Evolutionary conservation across 2,888 invertebrate genomes (phyloP).

Genomic region (Parascotia fuliginaria): DNA sequence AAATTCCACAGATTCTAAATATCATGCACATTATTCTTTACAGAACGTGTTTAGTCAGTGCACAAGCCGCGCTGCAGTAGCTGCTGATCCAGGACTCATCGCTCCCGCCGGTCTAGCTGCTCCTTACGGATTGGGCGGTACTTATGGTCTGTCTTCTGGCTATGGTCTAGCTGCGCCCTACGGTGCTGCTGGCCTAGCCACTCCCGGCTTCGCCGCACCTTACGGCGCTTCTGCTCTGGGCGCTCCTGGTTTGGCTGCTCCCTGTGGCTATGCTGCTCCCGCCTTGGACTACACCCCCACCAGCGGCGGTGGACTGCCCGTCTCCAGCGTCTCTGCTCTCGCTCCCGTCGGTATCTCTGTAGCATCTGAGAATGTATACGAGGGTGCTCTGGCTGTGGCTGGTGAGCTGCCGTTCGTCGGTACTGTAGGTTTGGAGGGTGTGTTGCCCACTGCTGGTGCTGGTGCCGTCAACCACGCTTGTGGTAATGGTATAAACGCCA

Average conservation of each 20-base stretch:
- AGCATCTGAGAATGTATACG: too few relatives aligned
- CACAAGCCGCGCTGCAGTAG: conserved; percentile 21
- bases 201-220: background rate
- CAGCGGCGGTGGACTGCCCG: too few relatives aligned
- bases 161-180: background rate
- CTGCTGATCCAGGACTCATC: conserved; percentile 17
- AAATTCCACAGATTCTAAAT: too few relatives aligned
- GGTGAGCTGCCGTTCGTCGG: conserved; percentile 31
- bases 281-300: background rate
- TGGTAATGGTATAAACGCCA: too few relatives aligned
- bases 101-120: conserved; percentile 1
- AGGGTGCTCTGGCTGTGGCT: conserved; percentile 37
- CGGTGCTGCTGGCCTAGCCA: background rate
- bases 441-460: conserved; percentile 40
- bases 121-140: conserved; percentile 2
- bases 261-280: background rate
- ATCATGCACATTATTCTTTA: background rate
- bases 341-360: too few relatives aligned
- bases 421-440: too few relatives aligned
- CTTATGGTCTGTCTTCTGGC: background rate
- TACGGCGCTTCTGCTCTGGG: background rate
- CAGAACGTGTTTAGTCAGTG: background rate
- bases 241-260: too few relatives aligned
- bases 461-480: too few relatives aligned
- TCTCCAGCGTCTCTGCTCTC: too few relatives aligned